Evolutionary conservation across 1,140 invertebrate genomes (phyloP), one percentile per base, ranked within the genome.

Genomic region (Charaxes varanes): DNA sequence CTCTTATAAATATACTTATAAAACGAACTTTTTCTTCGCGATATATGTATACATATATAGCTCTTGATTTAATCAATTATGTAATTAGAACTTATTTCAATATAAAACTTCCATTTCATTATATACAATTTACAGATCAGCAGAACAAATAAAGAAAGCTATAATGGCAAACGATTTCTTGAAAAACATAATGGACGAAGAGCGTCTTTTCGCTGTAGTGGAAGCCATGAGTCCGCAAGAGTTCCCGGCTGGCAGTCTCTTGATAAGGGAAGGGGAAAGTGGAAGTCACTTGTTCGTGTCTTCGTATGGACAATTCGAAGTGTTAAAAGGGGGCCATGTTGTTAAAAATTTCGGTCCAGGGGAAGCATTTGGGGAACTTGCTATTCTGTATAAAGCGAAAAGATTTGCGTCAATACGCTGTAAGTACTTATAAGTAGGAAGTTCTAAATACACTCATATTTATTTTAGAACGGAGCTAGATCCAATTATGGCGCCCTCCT

Each of bases 361-460:
- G 7, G 91, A 94, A 49, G 95, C 94, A 1, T 98, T 98, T 77
- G 96, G 96, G 12, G 96, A 98, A 86, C 84, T 98, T 15, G 96
- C 96, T 2, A 92, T 97, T 57, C 84, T 98, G 3, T 98, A 97
- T 78, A 97, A 96, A 84, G 95, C 94, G 15, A 95, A 94, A 53
- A 83, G 96, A 60, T 92, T 94, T 26, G 94, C 95, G 12, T 92
- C 94, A 3, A 92, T 97, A 37, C 87, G 88, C 86, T 94, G 90
- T 91, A 84, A 85, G 67, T 71, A n/a, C n/a, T 41, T 31, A 27
- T 30, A 30, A 21, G 21, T 26, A n/a, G n/a, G n/a, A n/a, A n/a
- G n/a, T n/a, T n/a, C n/a, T n/a, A n/a, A n/a, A n/a, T n/a, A n/a
- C n/a, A n/a, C n/a, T n/a, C n/a, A n/a, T n/a, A n/a, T n/a, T n/a